Evolutionary conservation across 2,888 invertebrate species (phyloP).

Genomic region (Ectropis crepuscularia): DNA sequence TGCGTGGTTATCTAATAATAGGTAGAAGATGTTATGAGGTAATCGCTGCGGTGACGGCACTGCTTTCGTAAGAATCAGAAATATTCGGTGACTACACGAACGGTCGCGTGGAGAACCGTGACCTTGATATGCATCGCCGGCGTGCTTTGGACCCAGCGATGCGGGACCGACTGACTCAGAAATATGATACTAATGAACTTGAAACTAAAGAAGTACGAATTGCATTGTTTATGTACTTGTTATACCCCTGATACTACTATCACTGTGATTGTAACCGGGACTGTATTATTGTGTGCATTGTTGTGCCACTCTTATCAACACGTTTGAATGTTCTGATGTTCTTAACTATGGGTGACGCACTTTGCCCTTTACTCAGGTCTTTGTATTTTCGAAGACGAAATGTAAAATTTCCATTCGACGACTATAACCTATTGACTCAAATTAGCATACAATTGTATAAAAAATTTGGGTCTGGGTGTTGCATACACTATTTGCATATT

Average conservation of each 20-base stretch:
- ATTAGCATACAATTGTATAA: slow-evolving; percentile 12
- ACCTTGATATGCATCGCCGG: slow-evolving; percentile 64
- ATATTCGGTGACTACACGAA: slow-evolving; percentile 69
- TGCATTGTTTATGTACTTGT: slow-evolving; percentile 13
- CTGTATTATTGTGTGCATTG: slow-evolving; percentile 17
- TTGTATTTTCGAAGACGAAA: background rate
- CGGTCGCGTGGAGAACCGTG: slow-evolving; percentile 64
- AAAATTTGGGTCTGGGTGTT: background rate
- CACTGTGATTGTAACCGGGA: background rate
- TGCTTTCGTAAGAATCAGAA: slow-evolving; percentile 75
- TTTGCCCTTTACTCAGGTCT: background rate
- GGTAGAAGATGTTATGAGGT: slow-evolving; percentile 75
- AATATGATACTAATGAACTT: slow-evolving; percentile 25
- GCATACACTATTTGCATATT: background rate
- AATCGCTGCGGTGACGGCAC: slow-evolving; percentile 72
- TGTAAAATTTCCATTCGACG: background rate
- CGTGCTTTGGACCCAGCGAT: slow-evolving; percentile 53
- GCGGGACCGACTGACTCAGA: slow-evolving; percentile 52
- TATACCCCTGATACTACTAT: slow-evolving; percentile 18
- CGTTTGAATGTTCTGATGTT: background rate
- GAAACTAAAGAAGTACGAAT: slow-evolving; percentile 7
- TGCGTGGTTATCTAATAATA: slow-evolving; percentile 79
- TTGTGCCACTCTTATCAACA: slow-evolving; percentile 11
- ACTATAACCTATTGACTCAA: background rate
- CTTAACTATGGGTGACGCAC: background rate